A percentile compares a stretch with the other conserved stretches of the same genome.
phyloP scores from a whole-genome alignment of 2,888 invertebrate genomes.

The Lasioglossum malachurum region DNA sequence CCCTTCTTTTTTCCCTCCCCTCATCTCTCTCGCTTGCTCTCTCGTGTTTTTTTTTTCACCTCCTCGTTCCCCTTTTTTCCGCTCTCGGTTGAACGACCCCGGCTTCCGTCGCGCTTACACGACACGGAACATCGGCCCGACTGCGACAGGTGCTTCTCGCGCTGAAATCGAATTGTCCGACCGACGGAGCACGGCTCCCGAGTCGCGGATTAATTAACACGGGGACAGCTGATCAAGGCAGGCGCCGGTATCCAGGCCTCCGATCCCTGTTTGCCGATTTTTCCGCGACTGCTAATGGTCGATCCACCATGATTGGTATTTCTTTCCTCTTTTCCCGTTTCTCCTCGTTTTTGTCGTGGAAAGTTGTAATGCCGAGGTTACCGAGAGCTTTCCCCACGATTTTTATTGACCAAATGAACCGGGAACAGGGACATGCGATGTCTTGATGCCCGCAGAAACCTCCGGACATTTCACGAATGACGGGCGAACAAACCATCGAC shows the following conservation, averaged over 20 bases:
- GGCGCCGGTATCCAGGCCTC: not conserved
- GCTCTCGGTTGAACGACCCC: constrained; percentile 21
- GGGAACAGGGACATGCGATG: not conserved
- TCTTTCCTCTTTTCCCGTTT: not conserved
- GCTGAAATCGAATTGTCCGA: constrained; percentile 39
- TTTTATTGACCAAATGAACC: not conserved
- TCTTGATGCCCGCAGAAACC: not conserved
- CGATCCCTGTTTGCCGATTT: constrained; percentile 13
- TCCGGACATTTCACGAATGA: not conserved
- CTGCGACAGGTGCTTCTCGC: constrained; percentile 48
- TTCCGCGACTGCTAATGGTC: not conserved
- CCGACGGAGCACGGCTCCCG: constrained; percentile 8
- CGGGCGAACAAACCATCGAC: not conserved
- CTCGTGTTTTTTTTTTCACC: not conserved
- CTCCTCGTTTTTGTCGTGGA: not conserved
- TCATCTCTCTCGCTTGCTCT: not conserved
- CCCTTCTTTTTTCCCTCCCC: too few species aligned
- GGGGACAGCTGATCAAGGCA: not conserved
- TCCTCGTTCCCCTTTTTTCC: not conserved
- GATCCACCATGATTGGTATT: not conserved
- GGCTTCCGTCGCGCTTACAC: constrained; percentile 27
- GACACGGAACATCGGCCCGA: constrained; percentile 18
- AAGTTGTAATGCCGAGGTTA: not conserved
- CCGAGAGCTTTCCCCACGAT: not conserved
- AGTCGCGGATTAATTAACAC: constrained; percentile 35